These are phyloP conservation scores for Bombus confusus DNA, from an alignment of 1,140 invertebrate species.

Conservation along the genomic window DNA sequence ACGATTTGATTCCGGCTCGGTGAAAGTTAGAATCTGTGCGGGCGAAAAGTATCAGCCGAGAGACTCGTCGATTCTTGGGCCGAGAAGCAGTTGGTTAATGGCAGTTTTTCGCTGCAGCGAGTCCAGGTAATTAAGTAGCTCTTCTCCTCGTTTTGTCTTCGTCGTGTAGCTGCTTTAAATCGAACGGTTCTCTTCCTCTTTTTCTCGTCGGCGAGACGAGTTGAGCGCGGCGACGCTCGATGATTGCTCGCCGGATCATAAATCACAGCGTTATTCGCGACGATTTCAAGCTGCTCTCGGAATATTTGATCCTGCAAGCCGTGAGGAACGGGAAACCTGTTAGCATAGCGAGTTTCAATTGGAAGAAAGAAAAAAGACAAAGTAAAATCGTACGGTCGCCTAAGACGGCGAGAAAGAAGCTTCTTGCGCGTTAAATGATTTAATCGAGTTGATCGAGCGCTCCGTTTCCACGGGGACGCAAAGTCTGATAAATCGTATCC, in stretches of 20 bases:
- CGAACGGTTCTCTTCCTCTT: not conserved
- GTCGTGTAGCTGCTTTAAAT: not conserved
- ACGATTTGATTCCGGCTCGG: too few species aligned
- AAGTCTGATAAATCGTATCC: constrained; percentile 12
- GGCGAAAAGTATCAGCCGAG: too few species aligned
- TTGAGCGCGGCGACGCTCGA: too few species aligned
- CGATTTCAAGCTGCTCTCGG: not conserved
- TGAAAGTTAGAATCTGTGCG: too few species aligned
- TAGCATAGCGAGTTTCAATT: not conserved
- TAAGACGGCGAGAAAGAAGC: too few species aligned
- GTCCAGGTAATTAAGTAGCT: constrained; percentile 30
- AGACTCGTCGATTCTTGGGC: not conserved
- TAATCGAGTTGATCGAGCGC: not conserved
- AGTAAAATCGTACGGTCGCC: too few species aligned
- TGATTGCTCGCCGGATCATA: not conserved
- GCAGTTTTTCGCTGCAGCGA: constrained; percentile 20
- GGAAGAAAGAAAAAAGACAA: not conserved
- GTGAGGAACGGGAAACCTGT: not conserved
- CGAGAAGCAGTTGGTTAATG: constrained; percentile 8
- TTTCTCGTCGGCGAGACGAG: not conserved
- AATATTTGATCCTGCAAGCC: not conserved
- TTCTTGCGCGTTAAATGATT: not conserved
- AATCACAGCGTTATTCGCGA: constrained; percentile 5
- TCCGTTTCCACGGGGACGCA: not conserved
- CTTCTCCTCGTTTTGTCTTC: not conserved